phyloP scores from a whole-genome alignment of 1,140 invertebrate genomes.

The Helicoverpa zea region DNA sequence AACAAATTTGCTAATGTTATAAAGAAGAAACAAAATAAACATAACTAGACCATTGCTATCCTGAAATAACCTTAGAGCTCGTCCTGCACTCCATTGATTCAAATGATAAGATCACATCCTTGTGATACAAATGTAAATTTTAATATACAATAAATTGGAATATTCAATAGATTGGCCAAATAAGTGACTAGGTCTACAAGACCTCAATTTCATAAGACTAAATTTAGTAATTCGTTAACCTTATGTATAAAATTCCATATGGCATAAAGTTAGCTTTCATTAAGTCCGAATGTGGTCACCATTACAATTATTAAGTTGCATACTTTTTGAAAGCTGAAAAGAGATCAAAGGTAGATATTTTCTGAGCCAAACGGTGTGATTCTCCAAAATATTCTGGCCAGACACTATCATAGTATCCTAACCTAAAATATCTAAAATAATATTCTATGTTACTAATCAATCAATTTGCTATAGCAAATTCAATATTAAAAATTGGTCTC shows the following conservation, averaged over 20 bases:
- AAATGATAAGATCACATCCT: constrained; percentile 76
- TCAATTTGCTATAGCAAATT: constrained; percentile 84
- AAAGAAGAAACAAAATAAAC: constrained; percentile 84
- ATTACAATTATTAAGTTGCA: constrained; percentile 84
- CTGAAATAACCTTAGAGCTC: constrained; percentile 82
- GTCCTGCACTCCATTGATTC: constrained; percentile 85
- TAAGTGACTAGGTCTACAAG: constrained; percentile 84
- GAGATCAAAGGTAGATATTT: constrained; percentile 86
- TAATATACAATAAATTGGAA: constrained; percentile 86
- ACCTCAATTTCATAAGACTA: constrained; percentile 85
- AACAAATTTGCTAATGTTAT: constrained; percentile 86
- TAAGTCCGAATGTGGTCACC: constrained; percentile 83
- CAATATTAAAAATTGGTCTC: constrained; percentile 85
- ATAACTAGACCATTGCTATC: constrained; percentile 86
- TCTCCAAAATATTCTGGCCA: constrained; percentile 86
- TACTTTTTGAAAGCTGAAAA: constrained; percentile 86
- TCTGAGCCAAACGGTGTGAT: constrained; percentile 87
- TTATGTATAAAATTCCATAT: constrained; percentile 86
- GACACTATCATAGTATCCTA: constrained; percentile 86
- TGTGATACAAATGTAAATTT: constrained; percentile 80
- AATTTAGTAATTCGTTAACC: constrained; percentile 87
- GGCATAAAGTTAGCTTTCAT: constrained; percentile 87
- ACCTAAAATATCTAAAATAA: constrained; percentile 86
- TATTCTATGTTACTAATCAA: constrained; percentile 83
- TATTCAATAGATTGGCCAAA: constrained; percentile 86